phyloP scores from a whole-genome alignment of 1,140 invertebrate genomes.

The Sarcophaga peregrina region DNA sequence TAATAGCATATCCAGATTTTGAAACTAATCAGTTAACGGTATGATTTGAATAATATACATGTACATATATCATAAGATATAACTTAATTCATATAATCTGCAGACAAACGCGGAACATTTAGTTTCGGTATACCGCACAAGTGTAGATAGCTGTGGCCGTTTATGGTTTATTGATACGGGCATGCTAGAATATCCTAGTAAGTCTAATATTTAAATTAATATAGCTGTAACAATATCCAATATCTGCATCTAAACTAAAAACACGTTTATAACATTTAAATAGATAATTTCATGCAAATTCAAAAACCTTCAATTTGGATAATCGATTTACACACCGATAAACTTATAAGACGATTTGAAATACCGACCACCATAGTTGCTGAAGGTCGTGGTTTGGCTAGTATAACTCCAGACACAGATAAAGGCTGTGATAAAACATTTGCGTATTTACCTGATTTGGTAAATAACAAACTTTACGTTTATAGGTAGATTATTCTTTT shows the following conservation, averaged over 20 bases:
- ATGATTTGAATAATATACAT: slow-evolving; percentile 11
- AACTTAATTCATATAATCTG: slow-evolving; percentile 12
- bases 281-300: slow-evolving; percentile 70
- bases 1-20: slow-evolving; percentile 75
- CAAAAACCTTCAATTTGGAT: slow-evolving; percentile 74
- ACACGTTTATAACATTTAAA: slow-evolving; percentile 20
- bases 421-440: slow-evolving; percentile 73
- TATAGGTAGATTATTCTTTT: slow-evolving; percentile 66
- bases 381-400: slow-evolving; percentile 70
- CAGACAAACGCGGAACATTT: slow-evolving; percentile 56
- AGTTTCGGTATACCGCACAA: slow-evolving; percentile 76
- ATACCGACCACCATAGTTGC: slow-evolving; percentile 59
- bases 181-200: slow-evolving; percentile 61
- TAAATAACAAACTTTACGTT: slow-evolving; percentile 75
- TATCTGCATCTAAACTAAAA: not conserved
- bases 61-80: not conserved
- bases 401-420: slow-evolving; percentile 74
- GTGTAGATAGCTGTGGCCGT: slow-evolving; percentile 75
- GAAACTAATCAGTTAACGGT: slow-evolving; percentile 70
- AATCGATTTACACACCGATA: slow-evolving; percentile 74
- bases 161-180: slow-evolving; percentile 82
- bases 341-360: slow-evolving; percentile 55
- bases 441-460: slow-evolving; percentile 79
- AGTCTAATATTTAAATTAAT: slow-evolving; percentile 36
- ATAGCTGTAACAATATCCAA: too few relatives aligned